Percentiles rank a stretch among this genome's conserved stretches.
Conservation (phyloP, 2,797 vertebrate species). For the Xenops minutus region DNA sequence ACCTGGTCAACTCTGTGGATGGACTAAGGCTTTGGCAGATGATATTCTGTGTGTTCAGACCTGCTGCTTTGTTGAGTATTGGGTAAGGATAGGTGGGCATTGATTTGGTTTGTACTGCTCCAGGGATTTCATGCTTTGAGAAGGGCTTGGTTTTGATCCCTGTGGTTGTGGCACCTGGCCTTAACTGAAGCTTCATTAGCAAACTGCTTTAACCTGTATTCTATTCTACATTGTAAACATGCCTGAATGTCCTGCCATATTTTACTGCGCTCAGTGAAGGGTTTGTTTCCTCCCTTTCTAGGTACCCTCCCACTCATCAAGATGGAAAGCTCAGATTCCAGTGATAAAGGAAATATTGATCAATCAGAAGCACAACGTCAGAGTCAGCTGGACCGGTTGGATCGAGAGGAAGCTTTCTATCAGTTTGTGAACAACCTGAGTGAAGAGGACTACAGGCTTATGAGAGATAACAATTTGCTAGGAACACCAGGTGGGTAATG, state of each 20-base stretch:
- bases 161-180: not conserved
- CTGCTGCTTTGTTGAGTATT: not conserved
- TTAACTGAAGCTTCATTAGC: not conserved
- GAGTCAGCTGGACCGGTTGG: conserved; percentile 91
- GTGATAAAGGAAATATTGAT: conserved; percentile 88
- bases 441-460: conserved; percentile 97
- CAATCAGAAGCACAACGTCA: conserved; percentile 91
- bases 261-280: not conserved
- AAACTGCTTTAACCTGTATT: not conserved
- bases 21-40: not conserved
- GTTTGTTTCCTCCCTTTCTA: conserved; percentile 44
- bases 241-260: fast-evolving
- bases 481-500: conserved; percentile 92
- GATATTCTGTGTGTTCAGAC: fast-evolving
- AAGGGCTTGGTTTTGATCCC: not conserved
- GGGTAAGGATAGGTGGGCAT: not conserved
- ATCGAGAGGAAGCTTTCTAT: conserved; percentile 97
- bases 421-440: conserved; percentile 99
- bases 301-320: conserved; percentile 70
- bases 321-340: conserved; percentile 91
- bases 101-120: not conserved
- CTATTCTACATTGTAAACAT: not conserved
- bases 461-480: conserved; percentile 98
- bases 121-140: not conserved
- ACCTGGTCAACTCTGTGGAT: not conserved